Evolutionary conservation across 2,888 invertebrate genomes (phyloP).

Genomic region (Pemphredon lugubris): DNA sequence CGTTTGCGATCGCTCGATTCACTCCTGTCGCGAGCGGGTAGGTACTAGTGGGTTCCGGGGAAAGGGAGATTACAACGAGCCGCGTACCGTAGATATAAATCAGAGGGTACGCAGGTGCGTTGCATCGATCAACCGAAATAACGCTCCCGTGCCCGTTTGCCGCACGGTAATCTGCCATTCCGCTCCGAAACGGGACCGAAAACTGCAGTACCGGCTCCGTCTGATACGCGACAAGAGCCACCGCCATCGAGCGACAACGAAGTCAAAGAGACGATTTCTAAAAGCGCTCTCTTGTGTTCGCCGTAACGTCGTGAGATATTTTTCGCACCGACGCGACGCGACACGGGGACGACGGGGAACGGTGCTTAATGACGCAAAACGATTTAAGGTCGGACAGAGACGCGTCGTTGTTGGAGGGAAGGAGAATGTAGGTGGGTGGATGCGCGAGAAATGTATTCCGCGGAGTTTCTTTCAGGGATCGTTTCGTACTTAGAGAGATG

Average conservation of each 20-base stretch:
- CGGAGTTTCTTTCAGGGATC: no score
- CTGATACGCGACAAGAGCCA: slow-evolving; percentile 5
- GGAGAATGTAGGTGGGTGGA: no score
- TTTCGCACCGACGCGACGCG: no score
- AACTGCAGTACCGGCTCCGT: not conserved
- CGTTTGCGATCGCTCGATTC: no score
- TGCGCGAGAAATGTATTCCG: no score
- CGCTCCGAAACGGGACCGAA: slow-evolving; percentile 20
- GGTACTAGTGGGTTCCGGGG: slow-evolving; percentile 26
- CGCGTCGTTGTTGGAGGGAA: no score
- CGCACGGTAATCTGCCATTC: slow-evolving; percentile 36
- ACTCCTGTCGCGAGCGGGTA: no score
- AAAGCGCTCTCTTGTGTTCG: slow-evolving; percentile 11
- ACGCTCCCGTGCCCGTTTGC: slow-evolving; percentile 26
- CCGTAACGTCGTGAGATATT: slow-evolving; percentile 34
- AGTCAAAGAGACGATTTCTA: slow-evolving; percentile 24
- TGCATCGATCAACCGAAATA: slow-evolving; percentile 66
- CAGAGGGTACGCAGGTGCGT: slow-evolving; percentile 64
- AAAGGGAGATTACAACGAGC: slow-evolving; percentile 58
- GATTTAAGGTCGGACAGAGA: slow-evolving; percentile 15
- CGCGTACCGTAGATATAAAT: slow-evolving; percentile 57
- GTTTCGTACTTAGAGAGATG: no score
- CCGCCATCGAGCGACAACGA: slow-evolving; percentile 8
- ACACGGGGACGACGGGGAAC: slow-evolving; percentile 24
- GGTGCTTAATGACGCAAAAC: slow-evolving; percentile 48